Evolutionary conservation across 2,888 invertebrate species (phyloP).

Genomic region (Blera fallax): DNA sequence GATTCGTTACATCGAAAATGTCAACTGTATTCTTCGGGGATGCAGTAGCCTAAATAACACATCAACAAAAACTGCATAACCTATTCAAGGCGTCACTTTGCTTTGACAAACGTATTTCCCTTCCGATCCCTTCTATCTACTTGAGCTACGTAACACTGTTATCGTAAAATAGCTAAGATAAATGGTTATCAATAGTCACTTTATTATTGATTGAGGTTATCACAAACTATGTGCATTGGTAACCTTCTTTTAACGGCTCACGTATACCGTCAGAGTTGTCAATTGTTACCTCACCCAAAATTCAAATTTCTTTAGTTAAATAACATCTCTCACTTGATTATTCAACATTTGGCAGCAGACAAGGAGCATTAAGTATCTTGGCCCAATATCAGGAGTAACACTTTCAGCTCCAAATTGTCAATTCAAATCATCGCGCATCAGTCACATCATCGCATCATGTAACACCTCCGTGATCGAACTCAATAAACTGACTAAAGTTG

Average conservation of each 20-base stretch:
- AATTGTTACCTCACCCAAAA: constrained; percentile 52
- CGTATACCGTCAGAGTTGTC: not conserved
- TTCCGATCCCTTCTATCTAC: too few species aligned
- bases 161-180: too few species aligned
- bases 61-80: too few species aligned
- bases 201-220: not conserved
- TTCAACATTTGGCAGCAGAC: constrained; percentile 42
- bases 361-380: constrained; percentile 11
- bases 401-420: constrained; percentile 35
- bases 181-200: not conserved
- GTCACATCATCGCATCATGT: constrained; percentile 60
- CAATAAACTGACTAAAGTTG: constrained; percentile 39
- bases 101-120: too few species aligned
- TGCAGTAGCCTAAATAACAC: too few species aligned
- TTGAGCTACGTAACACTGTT: too few species aligned
- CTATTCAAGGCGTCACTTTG: too few species aligned
- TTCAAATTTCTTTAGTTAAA: constrained; percentile 28
- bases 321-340: constrained; percentile 35
- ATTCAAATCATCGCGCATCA: constrained; percentile 42
- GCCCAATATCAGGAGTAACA: constrained; percentile 32
- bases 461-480: constrained; percentile 64
- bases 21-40: too few species aligned
- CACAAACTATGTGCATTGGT: not conserved
- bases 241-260: not conserved
- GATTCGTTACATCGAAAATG: too few species aligned